These are phyloP conservation scores for Aphelenchoides bicaudatus DNA, from an alignment of 2,888 invertebrate genomes.

Conservation along the genomic window DNA sequence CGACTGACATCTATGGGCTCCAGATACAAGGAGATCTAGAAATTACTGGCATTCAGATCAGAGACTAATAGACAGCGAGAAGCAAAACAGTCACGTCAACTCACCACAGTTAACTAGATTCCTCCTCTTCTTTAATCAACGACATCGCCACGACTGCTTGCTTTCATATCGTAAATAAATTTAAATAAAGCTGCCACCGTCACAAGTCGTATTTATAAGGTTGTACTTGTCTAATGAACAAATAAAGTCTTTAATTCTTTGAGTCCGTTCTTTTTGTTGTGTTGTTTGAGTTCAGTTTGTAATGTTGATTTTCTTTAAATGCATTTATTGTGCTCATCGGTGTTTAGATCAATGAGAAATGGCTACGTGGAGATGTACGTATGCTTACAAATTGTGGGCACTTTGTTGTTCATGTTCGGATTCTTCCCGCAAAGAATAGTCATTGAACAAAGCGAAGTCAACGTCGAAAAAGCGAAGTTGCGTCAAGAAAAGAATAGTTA, in stretches of 20 bases:
- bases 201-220: no score
- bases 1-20: slow-evolving; percentile 56
- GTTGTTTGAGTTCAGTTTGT: neutral
- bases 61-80: slow-evolving; percentile 32
- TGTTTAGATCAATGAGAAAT: no score
- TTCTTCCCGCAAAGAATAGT: slow-evolving; percentile 15
- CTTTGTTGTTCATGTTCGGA: slow-evolving; percentile 1
- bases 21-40: slow-evolving; percentile 55
- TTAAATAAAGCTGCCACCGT: no score
- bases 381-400: neutral
- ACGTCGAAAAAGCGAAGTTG: neutral
- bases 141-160: no score
- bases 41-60: slow-evolving; percentile 56
- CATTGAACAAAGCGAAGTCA: neutral
- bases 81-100: no score
- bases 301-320: no score
- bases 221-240: no score
- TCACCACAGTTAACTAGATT: no score
- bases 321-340: no score
- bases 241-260: neutral
- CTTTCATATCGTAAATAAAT: no score
- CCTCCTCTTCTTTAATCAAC: no score
- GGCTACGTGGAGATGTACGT: neutral
- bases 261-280: neutral
- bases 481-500: no score